Evolutionary conservation across 2,888 invertebrate genomes (phyloP), one percentile per base, ranked within the genome.

Genomic region (Calephelis perditalis): DNA sequence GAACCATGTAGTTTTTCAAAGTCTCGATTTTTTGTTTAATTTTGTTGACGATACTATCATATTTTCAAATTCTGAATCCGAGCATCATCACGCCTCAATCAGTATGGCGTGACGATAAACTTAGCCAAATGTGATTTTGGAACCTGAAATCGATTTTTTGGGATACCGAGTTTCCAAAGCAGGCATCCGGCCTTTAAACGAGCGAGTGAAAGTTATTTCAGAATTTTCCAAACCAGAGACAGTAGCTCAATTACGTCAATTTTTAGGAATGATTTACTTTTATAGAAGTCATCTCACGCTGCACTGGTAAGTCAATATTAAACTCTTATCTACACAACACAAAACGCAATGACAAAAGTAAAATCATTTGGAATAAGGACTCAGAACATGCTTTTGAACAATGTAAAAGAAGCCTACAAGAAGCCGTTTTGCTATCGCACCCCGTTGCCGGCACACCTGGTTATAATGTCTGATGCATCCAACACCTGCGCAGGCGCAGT

Each of bases 401-500:
- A 47, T 66, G 64, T 54, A 66, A 67, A 58, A 49, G 49, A 35
- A 58, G 57, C n/a, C 54, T 70, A n/a, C 45, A 56, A 40, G 59
- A 60, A 3, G 63, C 66, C 8, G 56, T 55, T n/a, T n/a, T 63
- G 44, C 35, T 59, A 45, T 49, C 57, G 9, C 56, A 60, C 40
- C 63, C 60, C 47, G 43, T 57, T 15, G 55, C 58, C 55, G 60
- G 56, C 10, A 55, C 58, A 58, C 46, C 63, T 60, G 6, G 69
- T 65, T 35, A 65, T 59, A 56, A 65, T 70, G 52, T 66, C 64
- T 1, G 46, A 46, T n/a, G 81, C 81, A 5, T 80, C 77, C 1
- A 71, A 76, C 47, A 65, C 58, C 7, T 72, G 78, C n/a, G 69
- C 77, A 26, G 81, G 79, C 8, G 76, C 74, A 5, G 72, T 70